Conservation (phyloP, 2,888 invertebrate genomes). For the Lacanobia oleracea region DNA sequence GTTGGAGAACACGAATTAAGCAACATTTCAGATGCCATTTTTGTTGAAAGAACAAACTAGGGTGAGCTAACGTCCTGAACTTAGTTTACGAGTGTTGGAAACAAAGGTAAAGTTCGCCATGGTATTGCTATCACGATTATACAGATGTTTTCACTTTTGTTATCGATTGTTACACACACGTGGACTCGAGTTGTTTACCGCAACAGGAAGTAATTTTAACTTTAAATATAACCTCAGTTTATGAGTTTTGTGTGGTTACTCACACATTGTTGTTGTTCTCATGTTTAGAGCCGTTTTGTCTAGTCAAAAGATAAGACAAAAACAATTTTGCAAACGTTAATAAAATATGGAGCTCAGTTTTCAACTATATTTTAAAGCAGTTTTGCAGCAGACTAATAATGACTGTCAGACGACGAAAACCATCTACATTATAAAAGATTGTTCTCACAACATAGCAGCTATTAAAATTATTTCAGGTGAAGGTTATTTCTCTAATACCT, state of each 20-base stretch:
- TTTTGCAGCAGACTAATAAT: not conserved
- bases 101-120: conserved; percentile 67
- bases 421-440: not conserved
- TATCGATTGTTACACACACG: conserved; percentile 42
- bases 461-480: not conserved
- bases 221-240: conserved; percentile 31
- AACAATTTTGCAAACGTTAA: not conserved
- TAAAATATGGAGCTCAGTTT: not conserved
- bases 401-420: not conserved
- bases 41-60: conserved; percentile 69
- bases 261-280: conserved; percentile 8
- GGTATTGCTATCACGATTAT: conserved; percentile 62
- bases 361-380: not conserved
- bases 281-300: not conserved
- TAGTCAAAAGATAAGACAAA: not conserved
- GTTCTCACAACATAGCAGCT: not conserved
- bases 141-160: conserved; percentile 64
- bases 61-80: conserved; percentile 63
- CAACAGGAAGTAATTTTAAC: conserved; percentile 47
- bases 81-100: conserved; percentile 67
- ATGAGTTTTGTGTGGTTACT: conserved; percentile 3
- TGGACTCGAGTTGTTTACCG: conserved; percentile 33
- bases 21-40: conserved; percentile 74
- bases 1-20: conserved; percentile 72
- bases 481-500: conserved; percentile 14